Conservation (phyloP, 2,888 invertebrate genomes). For the Synergus gifuensis region DNA sequence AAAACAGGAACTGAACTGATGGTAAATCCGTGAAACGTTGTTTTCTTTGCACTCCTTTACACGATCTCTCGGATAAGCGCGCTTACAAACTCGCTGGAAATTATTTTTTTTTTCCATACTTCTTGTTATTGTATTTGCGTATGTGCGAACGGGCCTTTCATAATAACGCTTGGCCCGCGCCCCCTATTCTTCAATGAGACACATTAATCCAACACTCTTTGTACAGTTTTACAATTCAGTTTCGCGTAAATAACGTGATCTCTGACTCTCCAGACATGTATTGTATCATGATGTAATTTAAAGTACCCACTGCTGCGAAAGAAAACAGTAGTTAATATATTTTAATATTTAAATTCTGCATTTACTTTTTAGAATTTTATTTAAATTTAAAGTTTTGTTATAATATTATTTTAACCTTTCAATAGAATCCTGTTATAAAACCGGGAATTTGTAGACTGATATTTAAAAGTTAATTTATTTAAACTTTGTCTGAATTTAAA, state of each 20-base stretch:
- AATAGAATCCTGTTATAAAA: no score
- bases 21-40: constrained; percentile 47
- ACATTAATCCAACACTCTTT: constrained; percentile 38
- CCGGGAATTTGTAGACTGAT: no score
- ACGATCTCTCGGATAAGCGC: constrained; percentile 37
- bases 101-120: constrained; percentile 47
- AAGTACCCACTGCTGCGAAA: background rate
- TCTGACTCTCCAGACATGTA: constrained; percentile 31
- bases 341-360: constrained; percentile 18
- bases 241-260: constrained; percentile 53
- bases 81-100: constrained; percentile 48
- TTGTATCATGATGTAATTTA: constrained; percentile 21
- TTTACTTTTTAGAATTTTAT: background rate
- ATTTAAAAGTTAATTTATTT: background rate
- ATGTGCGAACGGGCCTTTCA: constrained; percentile 15
- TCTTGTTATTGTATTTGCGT: constrained; percentile 33
- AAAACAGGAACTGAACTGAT: constrained; percentile 29
- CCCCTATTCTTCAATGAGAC: constrained; percentile 33
- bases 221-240: constrained; percentile 38
- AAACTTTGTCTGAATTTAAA: background rate
- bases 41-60: constrained; percentile 52
- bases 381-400: no score
- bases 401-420: no score
- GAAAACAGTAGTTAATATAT: constrained; percentile 18
- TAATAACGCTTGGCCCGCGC: constrained; percentile 26